Conservation (phyloP, 2,113 vertebrate species). For the Oceanites oceanicus region DNA sequence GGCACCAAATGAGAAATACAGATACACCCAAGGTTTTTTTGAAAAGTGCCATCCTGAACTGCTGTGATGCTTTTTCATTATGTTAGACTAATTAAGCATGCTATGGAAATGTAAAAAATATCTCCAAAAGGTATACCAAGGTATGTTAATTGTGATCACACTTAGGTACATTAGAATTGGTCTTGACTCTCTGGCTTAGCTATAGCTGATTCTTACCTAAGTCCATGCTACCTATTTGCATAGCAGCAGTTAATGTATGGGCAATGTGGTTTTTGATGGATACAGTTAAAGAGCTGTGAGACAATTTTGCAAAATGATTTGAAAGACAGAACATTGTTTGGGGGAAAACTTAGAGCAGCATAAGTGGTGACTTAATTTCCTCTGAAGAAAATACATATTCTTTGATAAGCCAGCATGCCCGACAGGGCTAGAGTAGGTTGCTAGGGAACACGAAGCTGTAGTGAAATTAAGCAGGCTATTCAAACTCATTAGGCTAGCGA, state of each 20-base stretch:
- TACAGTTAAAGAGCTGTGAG: background rate
- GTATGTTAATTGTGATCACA: background rate
- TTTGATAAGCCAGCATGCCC: background rate
- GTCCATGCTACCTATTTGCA: background rate
- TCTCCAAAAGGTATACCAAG: background rate
- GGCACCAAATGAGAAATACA: background rate
- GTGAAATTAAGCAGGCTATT: constrained; percentile 22
- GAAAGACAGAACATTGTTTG: background rate
- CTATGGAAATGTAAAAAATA: background rate
- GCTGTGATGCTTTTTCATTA: background rate
- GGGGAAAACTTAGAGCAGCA: background rate
- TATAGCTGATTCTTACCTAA: background rate
- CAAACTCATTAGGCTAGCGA: background rate
- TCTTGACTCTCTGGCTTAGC: background rate
- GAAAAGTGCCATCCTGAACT: background rate
- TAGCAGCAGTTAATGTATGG: background rate
- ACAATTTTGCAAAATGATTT: background rate
- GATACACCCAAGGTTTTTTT: background rate
- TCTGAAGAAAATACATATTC: background rate
- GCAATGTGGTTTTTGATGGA: background rate
- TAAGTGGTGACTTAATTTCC: background rate
- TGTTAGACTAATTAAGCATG: background rate
- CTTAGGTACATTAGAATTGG: background rate
- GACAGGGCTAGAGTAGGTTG: constrained; percentile 1
- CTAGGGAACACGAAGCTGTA: background rate